These are phyloP conservation scores for Ageneiosus marmoratus DNA, from an alignment of 2,113 vertebrate species.

Conservation along the genomic window DNA sequence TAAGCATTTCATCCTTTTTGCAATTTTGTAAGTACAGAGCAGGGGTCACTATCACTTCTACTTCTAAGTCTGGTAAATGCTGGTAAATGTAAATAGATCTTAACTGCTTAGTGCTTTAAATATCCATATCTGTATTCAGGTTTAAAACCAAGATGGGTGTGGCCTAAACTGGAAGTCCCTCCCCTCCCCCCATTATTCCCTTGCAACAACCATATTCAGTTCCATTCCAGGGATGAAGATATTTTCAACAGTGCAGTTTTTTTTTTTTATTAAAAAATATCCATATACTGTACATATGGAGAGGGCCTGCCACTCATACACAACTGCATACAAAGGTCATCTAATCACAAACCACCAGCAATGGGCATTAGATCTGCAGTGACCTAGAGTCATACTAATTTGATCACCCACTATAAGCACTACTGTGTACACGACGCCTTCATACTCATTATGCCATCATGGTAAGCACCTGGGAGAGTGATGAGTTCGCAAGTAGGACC, in stretches of 20 bases:
- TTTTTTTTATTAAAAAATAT: too few species aligned
- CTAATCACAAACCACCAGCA: conserved; percentile 56
- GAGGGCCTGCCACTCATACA: conserved; percentile 42
- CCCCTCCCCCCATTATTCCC: neutral
- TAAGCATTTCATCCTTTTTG: neutral
- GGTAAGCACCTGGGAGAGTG: conserved; percentile 27
- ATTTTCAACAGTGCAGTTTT: neutral
- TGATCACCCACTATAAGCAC: conserved; percentile 41
- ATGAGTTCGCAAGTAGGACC: conserved; percentile 38
- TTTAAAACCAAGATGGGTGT: neutral
- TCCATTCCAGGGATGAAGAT: neutral
- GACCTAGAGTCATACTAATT: conserved; percentile 64
- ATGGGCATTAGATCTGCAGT: conserved; percentile 62
- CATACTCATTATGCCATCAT: conserved; percentile 15
- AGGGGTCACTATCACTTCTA: neutral
- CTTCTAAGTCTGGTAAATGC: neutral
- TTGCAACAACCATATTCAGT: neutral
- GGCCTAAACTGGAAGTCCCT: neutral
- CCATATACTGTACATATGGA: neutral
- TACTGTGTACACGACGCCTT: conserved; percentile 19
- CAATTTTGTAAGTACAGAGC: neutral
- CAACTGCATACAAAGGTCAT: conserved; percentile 24
- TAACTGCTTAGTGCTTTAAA: neutral
- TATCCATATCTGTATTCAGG: neutral
- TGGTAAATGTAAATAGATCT: neutral